phyloP scores from a whole-genome alignment of 2,797 vertebrate species.

The Hapalemur alaotrensis region DNA sequence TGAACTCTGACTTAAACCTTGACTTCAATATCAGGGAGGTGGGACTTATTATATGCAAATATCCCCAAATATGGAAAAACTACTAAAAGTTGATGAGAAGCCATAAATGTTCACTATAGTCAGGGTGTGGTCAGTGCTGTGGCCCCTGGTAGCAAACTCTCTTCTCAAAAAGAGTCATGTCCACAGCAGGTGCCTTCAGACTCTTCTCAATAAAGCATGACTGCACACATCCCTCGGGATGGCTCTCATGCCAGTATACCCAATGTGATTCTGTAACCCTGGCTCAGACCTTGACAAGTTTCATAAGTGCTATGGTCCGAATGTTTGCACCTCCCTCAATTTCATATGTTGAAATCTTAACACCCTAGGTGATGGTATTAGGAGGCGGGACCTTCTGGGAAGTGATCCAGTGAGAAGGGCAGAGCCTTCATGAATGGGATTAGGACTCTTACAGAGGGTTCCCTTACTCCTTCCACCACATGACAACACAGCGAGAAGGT shows the following conservation, averaged over 20 bases:
- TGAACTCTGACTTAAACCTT: neutral
- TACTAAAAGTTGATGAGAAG: neutral
- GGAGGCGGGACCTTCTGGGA: neutral
- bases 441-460: neutral
- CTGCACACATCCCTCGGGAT: neutral
- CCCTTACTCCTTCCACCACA: neutral
- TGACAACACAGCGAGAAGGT: neutral
- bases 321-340: neutral
- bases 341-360: neutral
- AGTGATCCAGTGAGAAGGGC: neutral
- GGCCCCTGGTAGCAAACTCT: neutral
- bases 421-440: neutral
- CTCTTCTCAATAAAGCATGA: neutral
- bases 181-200: neutral
- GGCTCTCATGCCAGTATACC: neutral
- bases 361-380: neutral
- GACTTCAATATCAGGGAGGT: neutral
- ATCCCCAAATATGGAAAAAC: neutral
- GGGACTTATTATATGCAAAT: neutral
- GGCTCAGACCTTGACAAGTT: neutral
- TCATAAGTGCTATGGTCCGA: neutral
- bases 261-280: neutral
- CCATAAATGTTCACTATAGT: neutral
- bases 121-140: neutral
- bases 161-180: neutral